Conservation (phyloP, 2,797 vertebrate species). For the Scyliorhinus canicula region DNA sequence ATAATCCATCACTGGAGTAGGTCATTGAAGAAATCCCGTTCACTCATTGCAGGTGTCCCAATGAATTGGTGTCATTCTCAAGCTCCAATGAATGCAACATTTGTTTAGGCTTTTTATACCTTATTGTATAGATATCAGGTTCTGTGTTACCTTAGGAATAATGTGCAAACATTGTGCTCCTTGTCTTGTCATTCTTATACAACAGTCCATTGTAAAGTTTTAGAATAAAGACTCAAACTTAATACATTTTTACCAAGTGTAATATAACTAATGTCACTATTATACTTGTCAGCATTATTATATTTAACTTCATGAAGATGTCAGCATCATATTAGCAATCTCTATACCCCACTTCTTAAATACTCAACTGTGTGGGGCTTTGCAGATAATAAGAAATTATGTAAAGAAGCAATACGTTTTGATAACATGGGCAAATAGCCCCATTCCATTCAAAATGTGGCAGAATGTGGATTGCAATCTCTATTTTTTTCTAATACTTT, state of each 20-base stretch:
- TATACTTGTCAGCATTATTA: neutral
- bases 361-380: neutral
- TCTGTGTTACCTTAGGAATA: slow-evolving; percentile 1
- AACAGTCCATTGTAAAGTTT: slow-evolving; percentile 16
- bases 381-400: neutral
- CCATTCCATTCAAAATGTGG: neutral
- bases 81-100: slow-evolving; percentile 29
- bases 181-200: slow-evolving; percentile 10
- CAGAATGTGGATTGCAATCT: neutral
- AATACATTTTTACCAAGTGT: neutral
- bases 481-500: too few relatives aligned
- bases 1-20: slow-evolving; percentile 27
- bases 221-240: slow-evolving; percentile 18
- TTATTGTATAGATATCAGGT: slow-evolving; percentile 31
- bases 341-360: neutral
- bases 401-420: neutral
- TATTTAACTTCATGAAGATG: neutral
- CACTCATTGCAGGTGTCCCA: slow-evolving; percentile 28
- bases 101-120: slow-evolving; percentile 35
- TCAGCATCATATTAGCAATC: neutral
- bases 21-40: neutral
- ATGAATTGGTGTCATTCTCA: slow-evolving; percentile 29
- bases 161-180: slow-evolving; percentile 28
- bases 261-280: slow-evolving; percentile 5
- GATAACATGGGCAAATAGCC: neutral